Evolutionary conservation across 1,140 invertebrate species (phyloP).

Genomic region (Cryptotermes secundus): DNA sequence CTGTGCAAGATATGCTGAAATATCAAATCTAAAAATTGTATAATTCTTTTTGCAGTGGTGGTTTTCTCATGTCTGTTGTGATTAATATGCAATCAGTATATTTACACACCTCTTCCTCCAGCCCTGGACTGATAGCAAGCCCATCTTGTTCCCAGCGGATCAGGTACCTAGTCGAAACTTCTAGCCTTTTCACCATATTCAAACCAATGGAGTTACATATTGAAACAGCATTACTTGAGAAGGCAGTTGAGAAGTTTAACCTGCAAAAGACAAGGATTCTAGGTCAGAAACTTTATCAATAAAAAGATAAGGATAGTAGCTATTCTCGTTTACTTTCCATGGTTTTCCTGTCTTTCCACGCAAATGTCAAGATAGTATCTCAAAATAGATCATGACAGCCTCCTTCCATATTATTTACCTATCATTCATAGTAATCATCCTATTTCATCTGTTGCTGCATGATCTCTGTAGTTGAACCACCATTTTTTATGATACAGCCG

Average conservation of each 20-base stretch:
- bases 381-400: too few species aligned
- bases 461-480: too few species aligned
- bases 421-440: too few species aligned
- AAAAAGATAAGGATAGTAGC: too few species aligned
- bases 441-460: too few species aligned
- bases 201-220: conserved; percentile 85
- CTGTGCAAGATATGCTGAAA: neutral
- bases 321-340: too few species aligned
- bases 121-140: conserved; percentile 42
- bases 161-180: conserved; percentile 77
- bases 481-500: too few species aligned
- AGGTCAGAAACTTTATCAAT: too few species aligned
- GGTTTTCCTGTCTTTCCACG: too few species aligned
- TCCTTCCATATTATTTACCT: too few species aligned
- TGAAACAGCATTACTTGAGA: conserved; percentile 92
- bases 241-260: conserved; percentile 91
- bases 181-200: conserved; percentile 70
- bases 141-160: conserved; percentile 53
- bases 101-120: conserved; percentile 50
- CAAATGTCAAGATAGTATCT: too few species aligned
- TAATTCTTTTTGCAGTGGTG: neutral
- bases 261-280: conserved; percentile 51
- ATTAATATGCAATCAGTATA: neutral
- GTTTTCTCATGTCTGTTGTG: neutral
- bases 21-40: conserved; percentile 38